Evolutionary conservation across 2,888 invertebrate genomes (phyloP).

Genomic region (Synergus japonicus): DNA sequence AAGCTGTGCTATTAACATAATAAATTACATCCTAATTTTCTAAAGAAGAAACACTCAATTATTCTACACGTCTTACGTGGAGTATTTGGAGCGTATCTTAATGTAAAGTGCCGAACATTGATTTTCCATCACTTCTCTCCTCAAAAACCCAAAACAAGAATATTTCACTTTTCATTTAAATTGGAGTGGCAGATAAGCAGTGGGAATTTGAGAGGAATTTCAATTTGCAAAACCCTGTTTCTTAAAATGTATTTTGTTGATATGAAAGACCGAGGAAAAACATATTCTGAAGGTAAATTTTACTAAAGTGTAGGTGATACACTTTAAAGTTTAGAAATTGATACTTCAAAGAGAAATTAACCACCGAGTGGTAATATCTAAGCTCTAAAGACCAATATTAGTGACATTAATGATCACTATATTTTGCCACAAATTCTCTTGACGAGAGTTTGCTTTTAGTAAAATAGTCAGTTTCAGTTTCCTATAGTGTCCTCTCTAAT

Average conservation of each 20-base stretch:
- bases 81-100: not conserved
- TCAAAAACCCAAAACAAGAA: not conserved
- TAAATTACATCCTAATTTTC: not conserved
- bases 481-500: not conserved
- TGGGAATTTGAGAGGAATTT: not conserved
- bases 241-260: not conserved
- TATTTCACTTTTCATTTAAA: not conserved
- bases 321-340: not conserved
- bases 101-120: not conserved
- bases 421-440: constrained; percentile 12
- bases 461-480: not conserved
- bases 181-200: not conserved
- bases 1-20: too few species aligned
- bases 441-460: not conserved
- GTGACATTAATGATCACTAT: not conserved
- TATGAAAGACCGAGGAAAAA: not conserved
- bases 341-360: constrained; percentile 7
- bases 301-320: not conserved
- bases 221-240: not conserved
- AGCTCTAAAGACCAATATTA: not conserved
- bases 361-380: not conserved
- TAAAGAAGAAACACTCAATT: not conserved
- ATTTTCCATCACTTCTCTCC: not conserved
- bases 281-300: not conserved
- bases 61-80: not conserved